Evolutionary conservation across 1,140 invertebrate genomes (phyloP), one percentile per base, ranked within the genome.

Genomic region (Ips typographus): DNA sequence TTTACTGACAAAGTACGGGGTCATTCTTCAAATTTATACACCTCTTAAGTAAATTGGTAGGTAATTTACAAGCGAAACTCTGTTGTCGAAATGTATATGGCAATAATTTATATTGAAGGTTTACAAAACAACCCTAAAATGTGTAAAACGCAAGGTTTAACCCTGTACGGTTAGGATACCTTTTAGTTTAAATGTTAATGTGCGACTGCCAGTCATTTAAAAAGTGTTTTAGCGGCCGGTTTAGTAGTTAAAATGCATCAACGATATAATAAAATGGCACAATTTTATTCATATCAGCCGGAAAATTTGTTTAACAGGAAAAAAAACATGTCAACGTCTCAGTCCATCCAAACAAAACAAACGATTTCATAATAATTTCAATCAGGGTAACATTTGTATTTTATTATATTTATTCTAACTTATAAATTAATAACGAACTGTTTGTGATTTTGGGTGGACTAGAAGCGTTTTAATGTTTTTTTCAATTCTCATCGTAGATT

Each of bases 371-470:
- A 77, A 77, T 77, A 77, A 78, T 77, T 78, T 78, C 61, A 74
- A 78, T 75, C 77, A 78, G 77, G 77, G 77, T 78, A 78, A 77
- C 70, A 73, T 73, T 74, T 72, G 73, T 77, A 77, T 68, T 60
- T 71, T 71, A 73, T 73, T 70, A 7, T 65, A 64, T 72, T 69
- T 58, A 66, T 47, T 57, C 22, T 61, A 42, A 56, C 51, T 61
- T 52, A 64, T 66, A 62, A 65, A 62, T 68, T 68, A 44, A 72
- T 68, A 72, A 72, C 47, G 40, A 57, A 58, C 38, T 61, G 59
- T 61, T 61, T 61, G 59, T 43, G 59, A 39, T 38, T 38, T 7
- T 22, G 41, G 40, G 39, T 59, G 44, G 3, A 49, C 47, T 49
- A 49, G 22, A 22, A 22, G 22, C 22, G 22, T 22, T 22, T 22